Percentiles rank a stretch among this genome's conserved stretches.
Evolutionary conservation across 2,113 vertebrate genomes (phyloP).

Genomic region (Microcebus griseorufus): DNA sequence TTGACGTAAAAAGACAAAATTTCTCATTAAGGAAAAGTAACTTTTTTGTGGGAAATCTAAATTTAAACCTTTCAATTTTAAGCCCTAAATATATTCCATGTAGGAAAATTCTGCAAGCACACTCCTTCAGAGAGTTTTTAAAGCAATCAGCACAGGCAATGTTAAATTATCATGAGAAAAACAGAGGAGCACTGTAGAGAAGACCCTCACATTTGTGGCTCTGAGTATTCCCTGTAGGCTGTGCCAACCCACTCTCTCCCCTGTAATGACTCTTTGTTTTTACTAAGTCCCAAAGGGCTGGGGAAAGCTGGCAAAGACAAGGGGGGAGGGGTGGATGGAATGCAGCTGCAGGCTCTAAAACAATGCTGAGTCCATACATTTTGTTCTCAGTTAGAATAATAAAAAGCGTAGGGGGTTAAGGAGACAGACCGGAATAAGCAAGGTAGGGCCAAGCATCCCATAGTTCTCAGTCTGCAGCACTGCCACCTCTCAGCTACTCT

Average conservation of each 20-base stretch:
- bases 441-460: constrained; percentile 27
- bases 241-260: constrained; percentile 80
- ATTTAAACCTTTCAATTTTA: constrained; percentile 57
- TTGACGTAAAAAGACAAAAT: constrained; percentile 42
- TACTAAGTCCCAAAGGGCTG: constrained; percentile 64
- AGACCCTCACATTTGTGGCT: constrained; percentile 71
- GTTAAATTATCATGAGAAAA: constrained; percentile 57
- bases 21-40: constrained; percentile 48
- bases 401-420: constrained; percentile 29
- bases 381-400: constrained; percentile 76
- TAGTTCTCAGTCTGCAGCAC: not conserved
- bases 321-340: constrained; percentile 69
- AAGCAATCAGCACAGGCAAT: constrained; percentile 48
- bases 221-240: constrained; percentile 68
- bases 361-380: constrained; percentile 81
- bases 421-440: constrained; percentile 36
- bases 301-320: constrained; percentile 52
- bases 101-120: constrained; percentile 33
- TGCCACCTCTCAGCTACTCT: not conserved
- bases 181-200: constrained; percentile 68
- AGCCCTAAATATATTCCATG: constrained; percentile 49
- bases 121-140: constrained; percentile 36
- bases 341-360: constrained; percentile 78
- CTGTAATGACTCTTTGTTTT: constrained; percentile 80
- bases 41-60: constrained; percentile 58